Conservation (phyloP, 2,113 vertebrate genomes). For the Centropus unirufus region DNA sequence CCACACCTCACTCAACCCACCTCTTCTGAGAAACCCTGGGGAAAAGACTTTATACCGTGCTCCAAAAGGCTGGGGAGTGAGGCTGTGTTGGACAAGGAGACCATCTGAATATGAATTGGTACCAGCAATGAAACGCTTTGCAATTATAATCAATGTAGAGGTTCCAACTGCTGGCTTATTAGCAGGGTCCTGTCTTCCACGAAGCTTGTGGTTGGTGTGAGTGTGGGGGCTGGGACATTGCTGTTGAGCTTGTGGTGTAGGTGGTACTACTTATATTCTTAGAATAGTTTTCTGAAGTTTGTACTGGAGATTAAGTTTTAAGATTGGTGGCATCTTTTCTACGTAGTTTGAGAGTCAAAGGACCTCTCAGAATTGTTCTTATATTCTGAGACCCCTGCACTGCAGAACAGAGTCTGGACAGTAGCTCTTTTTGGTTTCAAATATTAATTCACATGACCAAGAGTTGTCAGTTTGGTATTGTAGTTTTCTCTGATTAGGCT, state of each 20-base stretch:
- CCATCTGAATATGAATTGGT: background rate
- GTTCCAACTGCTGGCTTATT: background rate
- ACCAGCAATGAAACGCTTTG: background rate
- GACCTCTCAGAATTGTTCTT: background rate
- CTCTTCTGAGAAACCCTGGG: slow-evolving; percentile 33
- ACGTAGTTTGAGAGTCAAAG: rapidly evolving
- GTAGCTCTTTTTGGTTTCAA: background rate
- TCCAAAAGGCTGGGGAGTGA: background rate
- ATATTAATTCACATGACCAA: background rate
- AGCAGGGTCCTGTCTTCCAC: background rate
- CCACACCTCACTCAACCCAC: slow-evolving; percentile 57
- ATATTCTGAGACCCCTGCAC: background rate
- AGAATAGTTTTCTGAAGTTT: background rate
- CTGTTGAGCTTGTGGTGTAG: background rate
- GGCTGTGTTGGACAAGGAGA: background rate
- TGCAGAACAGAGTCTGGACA: background rate
- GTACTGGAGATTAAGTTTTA: background rate
- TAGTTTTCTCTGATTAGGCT: background rate
- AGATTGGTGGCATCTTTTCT: background rate
- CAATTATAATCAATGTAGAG: background rate
- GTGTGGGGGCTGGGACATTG: background rate
- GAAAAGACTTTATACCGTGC: slow-evolving; percentile 6
- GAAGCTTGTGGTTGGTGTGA: background rate
- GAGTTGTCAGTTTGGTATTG: background rate
- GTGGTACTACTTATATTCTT: background rate